Conservation (phyloP, 2,888 invertebrate species). For the Petrophora chlorosata region DNA sequence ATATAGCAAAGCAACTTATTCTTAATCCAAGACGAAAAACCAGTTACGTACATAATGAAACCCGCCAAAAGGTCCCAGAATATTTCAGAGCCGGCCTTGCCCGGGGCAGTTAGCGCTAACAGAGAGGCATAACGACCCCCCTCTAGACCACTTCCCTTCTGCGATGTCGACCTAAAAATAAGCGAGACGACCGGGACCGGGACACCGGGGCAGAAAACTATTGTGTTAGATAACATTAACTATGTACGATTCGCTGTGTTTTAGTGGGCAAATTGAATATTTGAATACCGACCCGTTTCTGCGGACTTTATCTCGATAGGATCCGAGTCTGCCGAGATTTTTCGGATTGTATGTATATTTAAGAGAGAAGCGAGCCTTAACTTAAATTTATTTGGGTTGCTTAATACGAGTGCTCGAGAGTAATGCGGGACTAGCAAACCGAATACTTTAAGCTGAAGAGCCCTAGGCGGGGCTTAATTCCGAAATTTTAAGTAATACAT, state of each 20-base stretch:
- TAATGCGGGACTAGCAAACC: neutral
- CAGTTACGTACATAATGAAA: conserved; percentile 21
- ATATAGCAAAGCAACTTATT: neutral
- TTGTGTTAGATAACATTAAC: conserved; percentile 39
- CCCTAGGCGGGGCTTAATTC: too few species aligned
- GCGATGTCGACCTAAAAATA: conserved; percentile 66
- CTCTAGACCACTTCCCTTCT: conserved; percentile 54
- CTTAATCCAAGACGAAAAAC: conserved; percentile 24
- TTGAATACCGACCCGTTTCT: conserved; percentile 28
- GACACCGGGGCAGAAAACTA: conserved; percentile 42
- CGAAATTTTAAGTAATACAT: too few species aligned
- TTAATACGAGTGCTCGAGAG: conserved; percentile 1
- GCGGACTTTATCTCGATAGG: conserved; percentile 18
- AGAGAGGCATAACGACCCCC: conserved; percentile 49
- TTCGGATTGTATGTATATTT: conserved; percentile 14
- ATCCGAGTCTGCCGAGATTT: conserved; percentile 9
- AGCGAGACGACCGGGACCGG: conserved; percentile 42
- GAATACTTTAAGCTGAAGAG: too few species aligned
- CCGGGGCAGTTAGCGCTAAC: conserved; percentile 42
- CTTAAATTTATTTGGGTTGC: conserved; percentile 12
- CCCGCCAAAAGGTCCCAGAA: conserved; percentile 20
- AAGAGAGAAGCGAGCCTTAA: neutral
- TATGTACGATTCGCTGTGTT: conserved; percentile 36
- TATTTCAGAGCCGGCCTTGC: conserved; percentile 34
- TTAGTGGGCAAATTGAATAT: conserved; percentile 35